A percentile compares a stretch with the other conserved stretches of the same genome.
Conservation (phyloP, 2,113 vertebrate genomes). For the Potamarius usumacintae region DNA sequence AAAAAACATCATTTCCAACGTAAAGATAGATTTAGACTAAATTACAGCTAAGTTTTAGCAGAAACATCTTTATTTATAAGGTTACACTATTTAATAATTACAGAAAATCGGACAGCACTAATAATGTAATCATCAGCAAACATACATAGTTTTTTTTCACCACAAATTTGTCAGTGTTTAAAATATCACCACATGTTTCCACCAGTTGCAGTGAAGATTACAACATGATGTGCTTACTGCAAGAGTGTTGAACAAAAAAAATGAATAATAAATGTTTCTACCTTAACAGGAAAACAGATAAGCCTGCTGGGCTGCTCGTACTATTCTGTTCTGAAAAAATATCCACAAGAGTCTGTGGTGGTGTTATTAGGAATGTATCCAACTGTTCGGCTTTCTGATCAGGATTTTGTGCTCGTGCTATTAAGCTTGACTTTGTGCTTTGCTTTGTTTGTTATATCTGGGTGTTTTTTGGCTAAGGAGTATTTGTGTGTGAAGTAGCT, state of each 20-base stretch:
- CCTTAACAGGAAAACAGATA: constrained; percentile 68
- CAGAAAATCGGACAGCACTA: no score
- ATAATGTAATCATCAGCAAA: neutral
- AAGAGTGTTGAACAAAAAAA: neutral
- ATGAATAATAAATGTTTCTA: constrained; percentile 29
- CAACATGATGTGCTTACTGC: neutral
- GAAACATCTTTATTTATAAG: no score
- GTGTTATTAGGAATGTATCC: constrained; percentile 57
- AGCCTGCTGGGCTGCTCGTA: constrained; percentile 67
- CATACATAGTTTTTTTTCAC: neutral
- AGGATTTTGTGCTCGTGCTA: constrained; percentile 34
- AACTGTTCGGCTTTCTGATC: constrained; percentile 45
- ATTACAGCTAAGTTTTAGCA: no score
- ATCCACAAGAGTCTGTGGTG: constrained; percentile 42
- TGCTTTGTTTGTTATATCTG: constrained; percentile 27
- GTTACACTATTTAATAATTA: no score
- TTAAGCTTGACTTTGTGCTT: constrained; percentile 16
- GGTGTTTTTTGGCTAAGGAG: constrained; percentile 2
- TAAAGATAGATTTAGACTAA: neutral
- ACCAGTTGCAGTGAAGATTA: neutral
- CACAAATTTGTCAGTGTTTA: neutral
- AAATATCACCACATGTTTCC: neutral
- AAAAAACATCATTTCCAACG: no score
- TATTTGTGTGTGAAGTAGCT: neutral
- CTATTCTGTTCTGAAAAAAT: constrained; percentile 65